Conservation (phyloP, 2,888 invertebrate species). For the Tachina grossa region DNA sequence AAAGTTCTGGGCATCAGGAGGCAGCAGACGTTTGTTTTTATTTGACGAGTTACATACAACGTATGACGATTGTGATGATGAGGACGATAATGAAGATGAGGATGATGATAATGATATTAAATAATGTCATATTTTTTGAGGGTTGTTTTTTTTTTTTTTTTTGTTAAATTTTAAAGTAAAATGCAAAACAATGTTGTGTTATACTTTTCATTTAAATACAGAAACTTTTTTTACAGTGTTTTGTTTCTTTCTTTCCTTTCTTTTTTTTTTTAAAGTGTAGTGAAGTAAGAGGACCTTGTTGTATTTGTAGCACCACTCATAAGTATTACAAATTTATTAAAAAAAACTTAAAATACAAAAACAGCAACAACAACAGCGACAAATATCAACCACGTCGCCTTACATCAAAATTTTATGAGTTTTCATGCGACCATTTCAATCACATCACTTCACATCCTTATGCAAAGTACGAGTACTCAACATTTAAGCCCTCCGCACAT, state of each 20-base stretch:
- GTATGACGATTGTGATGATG: conserved; percentile 41
- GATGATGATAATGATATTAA: conserved; percentile 44
- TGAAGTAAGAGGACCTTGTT: conserved; percentile 45
- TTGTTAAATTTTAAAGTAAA: conserved; percentile 32
- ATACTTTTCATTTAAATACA: conserved; percentile 28
- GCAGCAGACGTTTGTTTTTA: conserved; percentile 24
- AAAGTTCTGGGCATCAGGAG: conserved; percentile 42
- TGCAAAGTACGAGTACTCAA: conserved; percentile 63
- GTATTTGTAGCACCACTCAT: conserved; percentile 66
- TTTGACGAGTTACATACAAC: background rate
- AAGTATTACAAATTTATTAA: conserved; percentile 69
- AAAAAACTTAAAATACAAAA: conserved; percentile 51
- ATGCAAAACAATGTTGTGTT: conserved; percentile 24
- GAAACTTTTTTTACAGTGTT: conserved; percentile 21
- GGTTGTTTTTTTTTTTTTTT: conserved; percentile 37
- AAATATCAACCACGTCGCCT: conserved; percentile 59
- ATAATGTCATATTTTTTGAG: conserved; percentile 64
- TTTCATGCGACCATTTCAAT: conserved; percentile 70
- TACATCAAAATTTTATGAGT: conserved; percentile 67
- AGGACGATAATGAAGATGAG: conserved; percentile 9
- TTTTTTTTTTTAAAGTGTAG: conserved; percentile 48
- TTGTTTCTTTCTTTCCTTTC: background rate
- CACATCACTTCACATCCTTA: conserved; percentile 70
- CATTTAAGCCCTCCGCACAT: conserved; percentile 65
- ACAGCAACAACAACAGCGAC: background rate